Percentiles rank a stretch among this genome's conserved stretches.
Conservation (phyloP, 2,797 vertebrate species). For the Selene dorsalis region DNA sequence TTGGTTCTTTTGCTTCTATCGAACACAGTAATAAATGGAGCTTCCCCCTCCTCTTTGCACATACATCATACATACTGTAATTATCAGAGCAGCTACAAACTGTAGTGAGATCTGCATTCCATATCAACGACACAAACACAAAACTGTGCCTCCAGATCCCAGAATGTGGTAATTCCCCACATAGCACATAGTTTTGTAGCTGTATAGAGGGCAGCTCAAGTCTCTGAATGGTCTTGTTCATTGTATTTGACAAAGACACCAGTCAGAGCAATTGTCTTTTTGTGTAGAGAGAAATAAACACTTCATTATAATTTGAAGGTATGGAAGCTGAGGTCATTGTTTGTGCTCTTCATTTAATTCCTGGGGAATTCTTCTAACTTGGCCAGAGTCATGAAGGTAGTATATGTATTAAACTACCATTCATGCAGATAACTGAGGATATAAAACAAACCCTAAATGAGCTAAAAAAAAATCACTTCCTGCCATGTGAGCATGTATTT, state of each 20-base stretch:
- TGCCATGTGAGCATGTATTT: neutral
- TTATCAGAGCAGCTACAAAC: slow-evolving; percentile 29
- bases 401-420: neutral
- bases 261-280: slow-evolving; percentile 52
- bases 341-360: neutral
- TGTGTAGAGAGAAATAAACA: slow-evolving; percentile 40
- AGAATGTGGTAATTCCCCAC: slow-evolving; percentile 75
- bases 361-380: neutral
- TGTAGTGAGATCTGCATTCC: slow-evolving; percentile 66
- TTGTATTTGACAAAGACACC: slow-evolving; percentile 67
- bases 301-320: slow-evolving; percentile 25
- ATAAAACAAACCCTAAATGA: neutral
- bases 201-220: slow-evolving; percentile 24
- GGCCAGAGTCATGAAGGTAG: neutral
- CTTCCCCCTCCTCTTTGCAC: neutral
- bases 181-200: slow-evolving; percentile 60
- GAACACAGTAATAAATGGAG: neutral
- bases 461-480: neutral
- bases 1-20: neutral
- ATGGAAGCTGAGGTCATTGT: neutral
- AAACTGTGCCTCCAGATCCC: slow-evolving; percentile 63
- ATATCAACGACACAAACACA: slow-evolving; percentile 51
- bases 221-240: slow-evolving; percentile 63
- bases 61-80: neutral
- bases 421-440: slow-evolving; percentile 1